Conservation (phyloP, 2,113 vertebrate genomes). For the Passerina amoena region DNA sequence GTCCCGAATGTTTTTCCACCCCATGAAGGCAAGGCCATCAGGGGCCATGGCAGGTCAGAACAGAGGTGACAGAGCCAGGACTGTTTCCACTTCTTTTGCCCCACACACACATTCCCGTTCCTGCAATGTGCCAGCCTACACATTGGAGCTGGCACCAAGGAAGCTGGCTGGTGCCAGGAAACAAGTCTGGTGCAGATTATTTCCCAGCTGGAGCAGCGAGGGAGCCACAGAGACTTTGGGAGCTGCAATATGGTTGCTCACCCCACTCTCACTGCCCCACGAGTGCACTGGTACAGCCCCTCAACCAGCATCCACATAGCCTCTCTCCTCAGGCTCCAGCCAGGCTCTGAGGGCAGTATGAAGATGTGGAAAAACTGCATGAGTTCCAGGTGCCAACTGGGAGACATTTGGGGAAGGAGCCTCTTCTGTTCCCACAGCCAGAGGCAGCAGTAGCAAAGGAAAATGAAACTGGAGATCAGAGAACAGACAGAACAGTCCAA, state of each 20-base stretch:
- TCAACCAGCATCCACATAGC: no score
- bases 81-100: neutral
- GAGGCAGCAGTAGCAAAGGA: neutral
- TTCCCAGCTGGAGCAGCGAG: conserved; percentile 33
- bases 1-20: neutral
- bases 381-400: neutral
- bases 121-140: conserved; percentile 56
- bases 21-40: fast-evolving
- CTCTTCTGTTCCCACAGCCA: neutral
- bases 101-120: neutral
- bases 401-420: neutral
- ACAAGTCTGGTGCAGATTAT: conserved; percentile 51
- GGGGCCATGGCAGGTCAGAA: neutral
- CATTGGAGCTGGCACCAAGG: conserved; percentile 35
- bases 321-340: neutral
- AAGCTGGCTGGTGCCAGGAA: conserved; percentile 30
- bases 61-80: neutral
- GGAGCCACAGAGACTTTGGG: neutral
- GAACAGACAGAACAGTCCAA: neutral
- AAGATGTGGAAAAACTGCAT: neutral
- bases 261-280: neutral
- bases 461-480: neutral
- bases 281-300: neutral
- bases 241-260: conserved; percentile 7
- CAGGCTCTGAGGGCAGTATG: no score